Base-by-base conservation (phyloP, 2,888 invertebrate species). In the Drosophila buzzatii region DNA sequence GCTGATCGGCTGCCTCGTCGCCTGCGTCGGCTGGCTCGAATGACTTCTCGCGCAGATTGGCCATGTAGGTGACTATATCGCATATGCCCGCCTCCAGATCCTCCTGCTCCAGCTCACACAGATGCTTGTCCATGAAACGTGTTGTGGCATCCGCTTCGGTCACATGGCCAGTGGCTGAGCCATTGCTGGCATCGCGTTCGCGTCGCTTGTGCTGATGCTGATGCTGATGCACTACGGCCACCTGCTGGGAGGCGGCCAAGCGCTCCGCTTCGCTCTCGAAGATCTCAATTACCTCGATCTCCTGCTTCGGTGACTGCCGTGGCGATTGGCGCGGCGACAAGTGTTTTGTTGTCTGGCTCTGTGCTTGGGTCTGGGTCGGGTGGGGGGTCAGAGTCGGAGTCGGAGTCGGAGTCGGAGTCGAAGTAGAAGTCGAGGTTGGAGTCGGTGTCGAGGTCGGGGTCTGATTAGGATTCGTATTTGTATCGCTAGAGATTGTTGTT, bases 41-140 rank as follows among this genome's bases (percentile, higher is more conserved):
- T 18, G 93, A 85, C 69, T 93, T 92, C 67, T 93, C 93, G 18
- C 92, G 92, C 14, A 93, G 81, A 68, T 93, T 93, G 44, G 92
- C 93, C 93, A 93, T 93, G 53, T 93, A 93, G 58, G 92, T 91
- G 41, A 90, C 93, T 63, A 93, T 93, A 80, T 93, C 93, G 70
- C 92, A 93, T 14, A 92, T 93, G 27, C 90, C 91, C 9, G 91
- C 92, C 18, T 91, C 90, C 65, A 92, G 73, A 75, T 92, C 88
- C 82, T 93, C 93, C 70, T 91, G 92, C 77, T 93, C 92, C 55
- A 93, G 85, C 67, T 93, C 93, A 70, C 92, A 91, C 64, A 93
- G 89, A 79, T 93, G 93, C 77, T 92, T 93, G 87, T 93, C 93
- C 92, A 93, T 93, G 59, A 86, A 92, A 62, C 92, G 89, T 10